A percentile compares a stretch with the other conserved stretches of the same genome.
Evolutionary conservation across 2,797 vertebrate genomes (phyloP).

Genomic region (Gymnoscopelus microlampas): DNA sequence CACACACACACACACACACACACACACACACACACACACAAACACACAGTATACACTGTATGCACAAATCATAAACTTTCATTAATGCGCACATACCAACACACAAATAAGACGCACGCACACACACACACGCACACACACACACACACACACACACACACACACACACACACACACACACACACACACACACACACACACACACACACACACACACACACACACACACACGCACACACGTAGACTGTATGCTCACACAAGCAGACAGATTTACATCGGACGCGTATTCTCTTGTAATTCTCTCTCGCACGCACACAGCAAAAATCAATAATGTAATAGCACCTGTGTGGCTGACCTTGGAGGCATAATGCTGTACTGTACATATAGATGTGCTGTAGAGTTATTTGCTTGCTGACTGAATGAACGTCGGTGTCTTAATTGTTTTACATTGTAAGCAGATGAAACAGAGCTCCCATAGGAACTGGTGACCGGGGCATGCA

Average conservation of each 20-base stretch:
- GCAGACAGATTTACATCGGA: too few relatives aligned
- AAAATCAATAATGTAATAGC: slow-evolving; percentile 14
- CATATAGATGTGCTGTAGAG: neutral
- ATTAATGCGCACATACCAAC: neutral
- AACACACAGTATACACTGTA: too few relatives aligned
- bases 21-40: neutral
- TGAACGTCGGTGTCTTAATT: neutral
- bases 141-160: too few relatives aligned
- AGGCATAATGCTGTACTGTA: neutral
- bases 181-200: neutral
- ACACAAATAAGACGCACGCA: neutral
- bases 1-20: neutral
- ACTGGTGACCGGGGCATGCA: too few relatives aligned
- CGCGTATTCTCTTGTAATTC: too few relatives aligned
- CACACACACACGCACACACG: neutral
- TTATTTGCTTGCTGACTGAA: neutral
- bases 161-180: too few relatives aligned
- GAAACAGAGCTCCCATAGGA: too few relatives aligned
- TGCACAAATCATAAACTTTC: too few relatives aligned
- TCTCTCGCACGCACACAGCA: neutral
- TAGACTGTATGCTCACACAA: too few relatives aligned
- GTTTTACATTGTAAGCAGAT: neutral
- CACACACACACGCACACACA: neutral
- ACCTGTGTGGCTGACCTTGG: slow-evolving; percentile 9
- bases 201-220: neutral